These are phyloP conservation scores for Decapterus maruadsi DNA, from an alignment of 2,797 vertebrate species.

Conservation along the genomic window DNA sequence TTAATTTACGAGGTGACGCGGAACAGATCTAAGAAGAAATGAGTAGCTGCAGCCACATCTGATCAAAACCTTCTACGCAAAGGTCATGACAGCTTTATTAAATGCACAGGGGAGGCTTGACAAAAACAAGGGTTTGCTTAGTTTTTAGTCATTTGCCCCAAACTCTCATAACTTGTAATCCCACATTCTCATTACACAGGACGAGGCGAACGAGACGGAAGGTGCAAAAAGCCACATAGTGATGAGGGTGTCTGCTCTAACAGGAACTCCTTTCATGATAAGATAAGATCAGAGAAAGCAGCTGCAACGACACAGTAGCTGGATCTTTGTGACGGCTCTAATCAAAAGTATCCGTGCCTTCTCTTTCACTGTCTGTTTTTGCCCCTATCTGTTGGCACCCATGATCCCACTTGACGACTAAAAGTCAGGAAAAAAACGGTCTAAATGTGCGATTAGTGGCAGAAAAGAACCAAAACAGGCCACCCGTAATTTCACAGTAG, in stretches of 20 bases:
- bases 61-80: conserved; percentile 24
- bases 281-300: conserved; percentile 67
- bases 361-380: conserved; percentile 23
- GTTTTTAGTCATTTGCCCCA: background rate
- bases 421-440: conserved; percentile 42
- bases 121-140: conserved; percentile 13
- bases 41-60: conserved; percentile 7
- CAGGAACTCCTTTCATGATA: conserved; percentile 32
- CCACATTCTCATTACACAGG: conserved; percentile 25
- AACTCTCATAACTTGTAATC: conserved; percentile 16
- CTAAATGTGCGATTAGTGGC: conserved; percentile 71
- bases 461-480: conserved; percentile 70
- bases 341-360: conserved; percentile 57
- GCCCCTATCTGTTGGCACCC: conserved; percentile 42
- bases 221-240: conserved; percentile 25
- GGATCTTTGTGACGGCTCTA: conserved; percentile 49
- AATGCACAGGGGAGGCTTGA: conserved; percentile 15
- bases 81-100: conserved; percentile 29
- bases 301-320: conserved; percentile 34
- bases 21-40: background rate
- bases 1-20: conserved; percentile 6
- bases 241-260: conserved; percentile 31
- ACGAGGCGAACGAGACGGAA: conserved; percentile 4
- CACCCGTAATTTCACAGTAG: conserved; percentile 79
- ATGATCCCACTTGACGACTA: conserved; percentile 42